These are phyloP conservation scores for Spilosoma lubricipeda DNA, from an alignment of 2,888 invertebrate species.

Conservation along the genomic window DNA sequence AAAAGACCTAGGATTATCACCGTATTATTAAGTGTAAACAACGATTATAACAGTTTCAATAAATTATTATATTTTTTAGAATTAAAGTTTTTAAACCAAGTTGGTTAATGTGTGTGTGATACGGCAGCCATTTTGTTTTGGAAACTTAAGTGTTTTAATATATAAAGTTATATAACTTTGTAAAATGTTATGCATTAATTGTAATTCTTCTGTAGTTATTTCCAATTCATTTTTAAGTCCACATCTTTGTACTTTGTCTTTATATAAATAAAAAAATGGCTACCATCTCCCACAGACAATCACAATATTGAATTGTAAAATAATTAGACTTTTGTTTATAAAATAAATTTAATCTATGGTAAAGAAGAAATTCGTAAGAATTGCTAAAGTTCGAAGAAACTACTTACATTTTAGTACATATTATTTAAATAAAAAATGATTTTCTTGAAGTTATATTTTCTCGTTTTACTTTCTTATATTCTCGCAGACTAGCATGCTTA, in stretches of 20 bases:
- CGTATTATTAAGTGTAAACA: conserved; percentile 42
- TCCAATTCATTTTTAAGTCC: background rate
- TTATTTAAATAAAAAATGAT: background rate
- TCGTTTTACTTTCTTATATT: background rate
- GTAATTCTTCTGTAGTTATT: background rate
- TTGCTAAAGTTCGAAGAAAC: background rate
- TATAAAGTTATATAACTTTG: background rate
- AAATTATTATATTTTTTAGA: conserved; percentile 36
- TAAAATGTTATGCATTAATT: background rate
- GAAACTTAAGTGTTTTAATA: background rate
- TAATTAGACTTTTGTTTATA: conserved; percentile 9
- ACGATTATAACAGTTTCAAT: conserved; percentile 43
- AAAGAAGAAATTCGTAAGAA: background rate
- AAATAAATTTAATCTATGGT: conserved; percentile 11
- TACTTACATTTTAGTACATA: background rate
- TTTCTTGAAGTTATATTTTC: background rate
- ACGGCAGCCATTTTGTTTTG: conserved; percentile 13
- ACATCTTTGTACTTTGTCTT: background rate
- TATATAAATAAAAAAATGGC: conserved; percentile 2
- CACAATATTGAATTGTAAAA: background rate
- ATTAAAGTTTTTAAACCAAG: background rate
- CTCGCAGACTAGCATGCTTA: conserved; percentile 8
- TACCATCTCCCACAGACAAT: background rate
- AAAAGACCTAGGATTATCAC: conserved; percentile 46
- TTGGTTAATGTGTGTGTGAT: background rate